Base-by-base conservation (phyloP, 2,797 vertebrate species). In the Poeciliopsis presidionis region DNA sequence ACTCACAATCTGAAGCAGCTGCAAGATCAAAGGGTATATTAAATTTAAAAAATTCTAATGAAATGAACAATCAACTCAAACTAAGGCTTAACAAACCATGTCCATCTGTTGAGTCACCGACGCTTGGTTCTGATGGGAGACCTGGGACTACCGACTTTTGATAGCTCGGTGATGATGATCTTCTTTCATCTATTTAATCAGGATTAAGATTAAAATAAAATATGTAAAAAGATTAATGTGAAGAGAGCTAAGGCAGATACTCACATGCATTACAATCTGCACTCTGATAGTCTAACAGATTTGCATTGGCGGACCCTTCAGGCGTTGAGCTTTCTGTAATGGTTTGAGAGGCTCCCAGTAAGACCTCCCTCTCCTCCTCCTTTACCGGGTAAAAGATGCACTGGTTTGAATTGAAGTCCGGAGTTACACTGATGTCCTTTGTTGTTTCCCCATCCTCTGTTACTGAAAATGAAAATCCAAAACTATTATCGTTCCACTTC, bases 371-470 rank as follows among this genome's bases (percentile, higher is more conserved):
- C 61, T 95, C 94, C 76, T 96, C 96, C 79, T 95, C 93, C 75
- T 96, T 96, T 57, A 96, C 95, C 12, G 95, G 95, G 82, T 95
- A 96, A 90, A 96, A 95, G 84, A 96, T 95, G 53, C 95, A 96
- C 80, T 96, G 95, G 74, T 89, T 93, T 86, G 86, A 79, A 76
- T 77, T 89, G 78, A 92, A 86, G 72, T 94, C 94, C 4, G 91
- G 89, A 7, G 78, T 80, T 47, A 86, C 2, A 2, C 51, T 28
- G 2, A 86, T 81, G 59, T 89, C 89, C 5, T n/a, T 79, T 11
- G 76, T 74, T n/a, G 74, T 76, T 30, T 90, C 88, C 11, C 1
- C 86, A 1, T 45, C 82, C 72, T 96, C 90, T 90, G 95, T 90
- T 92, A 95, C 94, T 96, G 84, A 81, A 88, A 84, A 74, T 8